A percentile compares a stretch with the other conserved stretches of the same genome.
Conservation (phyloP, 2,113 vertebrate genomes). For the Dromiciops gliroides region DNA sequence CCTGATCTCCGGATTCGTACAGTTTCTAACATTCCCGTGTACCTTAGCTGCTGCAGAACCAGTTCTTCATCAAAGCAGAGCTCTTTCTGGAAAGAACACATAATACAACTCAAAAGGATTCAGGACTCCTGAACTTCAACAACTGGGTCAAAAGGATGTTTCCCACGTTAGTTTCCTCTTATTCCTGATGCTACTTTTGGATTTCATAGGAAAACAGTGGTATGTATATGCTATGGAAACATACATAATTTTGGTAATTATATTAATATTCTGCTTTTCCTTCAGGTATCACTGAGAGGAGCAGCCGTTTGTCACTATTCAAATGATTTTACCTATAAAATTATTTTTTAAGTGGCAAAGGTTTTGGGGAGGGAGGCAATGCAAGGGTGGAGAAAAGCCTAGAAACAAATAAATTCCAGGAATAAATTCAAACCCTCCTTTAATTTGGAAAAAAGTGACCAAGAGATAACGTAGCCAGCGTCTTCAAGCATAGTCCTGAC, state of each 20-base stretch:
- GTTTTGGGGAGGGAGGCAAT: neutral
- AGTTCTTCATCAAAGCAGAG: conserved; percentile 93
- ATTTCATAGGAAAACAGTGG: neutral
- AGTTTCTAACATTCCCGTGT: conserved; percentile 98
- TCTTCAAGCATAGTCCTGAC: neutral
- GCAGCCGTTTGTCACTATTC: neutral
- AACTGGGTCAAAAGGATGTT: neutral
- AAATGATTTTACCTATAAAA: neutral
- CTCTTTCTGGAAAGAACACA: conserved; percentile 87
- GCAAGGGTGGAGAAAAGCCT: neutral
- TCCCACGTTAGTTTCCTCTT: neutral
- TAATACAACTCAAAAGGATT: neutral
- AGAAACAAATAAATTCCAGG: neutral
- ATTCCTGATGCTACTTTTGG: neutral
- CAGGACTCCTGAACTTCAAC: neutral
- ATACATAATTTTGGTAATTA: neutral
- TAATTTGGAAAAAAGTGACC: neutral
- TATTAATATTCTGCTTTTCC: neutral
- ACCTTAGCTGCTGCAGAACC: conserved; percentile 96
- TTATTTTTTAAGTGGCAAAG: neutral
- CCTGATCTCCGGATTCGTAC: conserved; percentile 97
- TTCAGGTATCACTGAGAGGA: neutral
- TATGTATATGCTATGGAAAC: neutral
- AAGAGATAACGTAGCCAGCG: neutral
- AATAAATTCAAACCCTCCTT: neutral